Evolutionary conservation across 2,797 vertebrate species (phyloP).

Genomic region (Potorous gilbertii): DNA sequence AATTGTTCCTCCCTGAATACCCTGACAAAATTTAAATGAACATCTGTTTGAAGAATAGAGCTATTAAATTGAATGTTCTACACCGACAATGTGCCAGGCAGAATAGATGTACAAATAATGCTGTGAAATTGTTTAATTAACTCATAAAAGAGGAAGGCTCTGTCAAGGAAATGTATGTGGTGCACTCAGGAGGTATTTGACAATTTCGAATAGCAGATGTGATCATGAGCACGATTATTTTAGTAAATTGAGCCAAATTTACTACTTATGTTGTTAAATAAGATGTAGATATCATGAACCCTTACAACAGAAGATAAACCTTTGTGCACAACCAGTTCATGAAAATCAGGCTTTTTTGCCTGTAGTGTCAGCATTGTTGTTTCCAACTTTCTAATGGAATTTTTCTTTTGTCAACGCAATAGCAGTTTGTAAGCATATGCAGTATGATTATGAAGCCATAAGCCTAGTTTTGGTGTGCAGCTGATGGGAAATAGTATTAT

Average conservation of each 20-base stretch:
- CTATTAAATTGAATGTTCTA: constrained; percentile 69
- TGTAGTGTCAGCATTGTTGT: neutral
- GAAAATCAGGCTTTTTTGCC: constrained; percentile 53
- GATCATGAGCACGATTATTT: constrained; percentile 80
- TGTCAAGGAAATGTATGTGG: constrained; percentile 62
- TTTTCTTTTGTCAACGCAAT: constrained; percentile 37
- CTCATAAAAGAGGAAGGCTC: constrained; percentile 66
- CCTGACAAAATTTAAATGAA: constrained; percentile 69
- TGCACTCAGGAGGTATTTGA: constrained; percentile 72
- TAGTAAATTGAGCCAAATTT: constrained; percentile 77
- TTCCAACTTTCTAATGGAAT: constrained; percentile 17
- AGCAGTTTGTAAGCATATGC: constrained; percentile 9
- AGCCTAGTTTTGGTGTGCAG: constrained; percentile 31
- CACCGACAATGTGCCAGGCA: constrained; percentile 58
- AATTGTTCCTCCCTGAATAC: constrained; percentile 63
- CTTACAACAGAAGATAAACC: constrained; percentile 52
- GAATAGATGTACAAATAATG: constrained; percentile 71
- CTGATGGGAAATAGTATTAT: constrained; percentile 61
- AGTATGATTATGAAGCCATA: neutral
- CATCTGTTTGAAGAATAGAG: constrained; percentile 73
- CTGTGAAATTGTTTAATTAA: constrained; percentile 78
- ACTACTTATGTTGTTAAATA: constrained; percentile 77
- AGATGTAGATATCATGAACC: constrained; percentile 68
- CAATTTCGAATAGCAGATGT: constrained; percentile 75
- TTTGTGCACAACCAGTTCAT: constrained; percentile 73